These are phyloP conservation scores for Dromius quadrimaculatus DNA, from an alignment of 2,888 invertebrate species.

Conservation along the genomic window DNA sequence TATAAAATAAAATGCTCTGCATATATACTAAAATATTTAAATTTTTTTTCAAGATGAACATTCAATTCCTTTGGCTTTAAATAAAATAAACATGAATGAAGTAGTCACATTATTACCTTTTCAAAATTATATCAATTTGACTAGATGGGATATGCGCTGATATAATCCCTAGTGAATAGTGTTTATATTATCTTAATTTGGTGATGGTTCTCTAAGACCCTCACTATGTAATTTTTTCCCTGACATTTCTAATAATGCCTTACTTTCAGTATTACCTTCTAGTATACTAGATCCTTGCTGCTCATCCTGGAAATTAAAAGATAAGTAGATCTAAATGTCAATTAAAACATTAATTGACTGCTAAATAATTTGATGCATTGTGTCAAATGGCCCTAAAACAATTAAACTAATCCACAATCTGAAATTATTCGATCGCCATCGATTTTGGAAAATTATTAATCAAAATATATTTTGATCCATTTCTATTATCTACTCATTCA, in stretches of 20 bases:
- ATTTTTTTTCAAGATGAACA: neutral
- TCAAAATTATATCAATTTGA: conserved; percentile 6
- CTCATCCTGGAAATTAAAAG: conserved; percentile 66
- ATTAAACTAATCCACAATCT: conserved; percentile 1
- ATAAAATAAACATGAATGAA: conserved; percentile 19
- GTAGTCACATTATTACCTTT: neutral
- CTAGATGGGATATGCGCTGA: conserved; percentile 30
- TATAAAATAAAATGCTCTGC: neutral
- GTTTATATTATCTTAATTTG: conserved; percentile 14
- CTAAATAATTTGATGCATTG: too few species aligned
- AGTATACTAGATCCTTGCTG: conserved; percentile 73
- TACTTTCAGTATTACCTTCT: conserved; percentile 83
- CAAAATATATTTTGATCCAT: too few species aligned
- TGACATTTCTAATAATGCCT: conserved; percentile 86
- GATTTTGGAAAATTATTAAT: too few species aligned
- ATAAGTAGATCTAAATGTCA: too few species aligned
- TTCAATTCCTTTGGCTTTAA: conserved; percentile 41
- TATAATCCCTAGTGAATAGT: too few species aligned
- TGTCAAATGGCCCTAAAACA: too few species aligned
- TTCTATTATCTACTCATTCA: too few species aligned
- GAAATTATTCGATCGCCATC: conserved; percentile 9
- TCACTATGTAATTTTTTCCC: conserved; percentile 87
- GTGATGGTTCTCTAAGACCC: conserved; percentile 75
- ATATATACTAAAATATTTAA: neutral
- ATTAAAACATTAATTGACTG: too few species aligned